Evolutionary conservation across 1,140 invertebrate species (phyloP), one percentile per base, ranked within the genome.

Genomic region (Chymomyza costata): DNA sequence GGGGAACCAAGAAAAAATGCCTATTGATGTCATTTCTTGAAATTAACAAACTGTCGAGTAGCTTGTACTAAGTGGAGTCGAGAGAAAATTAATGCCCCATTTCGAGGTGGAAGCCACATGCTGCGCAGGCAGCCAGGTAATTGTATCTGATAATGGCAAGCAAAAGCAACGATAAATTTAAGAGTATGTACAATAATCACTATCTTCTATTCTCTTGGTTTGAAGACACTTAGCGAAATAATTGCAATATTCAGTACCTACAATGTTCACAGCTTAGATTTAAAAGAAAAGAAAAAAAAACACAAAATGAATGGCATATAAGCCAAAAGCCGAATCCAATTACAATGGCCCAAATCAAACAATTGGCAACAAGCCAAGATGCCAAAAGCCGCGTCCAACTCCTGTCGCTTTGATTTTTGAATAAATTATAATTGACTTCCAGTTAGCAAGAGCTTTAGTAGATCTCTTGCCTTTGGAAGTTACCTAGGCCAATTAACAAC

Each of bases 141-240:
- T 58, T 52, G 66, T 71, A 58, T n/a, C n/a, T n/a, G n/a, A 76
- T 76, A 76, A 76, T 76, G 71, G 71, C 71, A 63, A 66, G 71
- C 71, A 76, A 76, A 66, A 66, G 66, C 73, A 66, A 54, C 45
- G 66, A 53, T 66, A 55, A 60, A n/a, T n/a, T 65, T 58, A 76
- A 62, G 40, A 55, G 59, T 35, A 44, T 40, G 41, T 47, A 49
- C 54, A 64, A 64, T 30, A 32, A 31, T 37, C 53, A 61, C 56
- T 61, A 53, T 61, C 58, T 61, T 61, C 52, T 49, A 44, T 40
- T n/a, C 44, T 34, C 32, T 34, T 17, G 43, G 25, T 49, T 28
- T 39, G 21, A 47, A 53, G 65, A 54, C 66, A 50, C 30, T 52
- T 48, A 14, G 32, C 51, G 44, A 38, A 57, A 55, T 32, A 71